Base-by-base conservation (phyloP, 2,888 invertebrate genomes). In the Sminthurides aquaticus region DNA sequence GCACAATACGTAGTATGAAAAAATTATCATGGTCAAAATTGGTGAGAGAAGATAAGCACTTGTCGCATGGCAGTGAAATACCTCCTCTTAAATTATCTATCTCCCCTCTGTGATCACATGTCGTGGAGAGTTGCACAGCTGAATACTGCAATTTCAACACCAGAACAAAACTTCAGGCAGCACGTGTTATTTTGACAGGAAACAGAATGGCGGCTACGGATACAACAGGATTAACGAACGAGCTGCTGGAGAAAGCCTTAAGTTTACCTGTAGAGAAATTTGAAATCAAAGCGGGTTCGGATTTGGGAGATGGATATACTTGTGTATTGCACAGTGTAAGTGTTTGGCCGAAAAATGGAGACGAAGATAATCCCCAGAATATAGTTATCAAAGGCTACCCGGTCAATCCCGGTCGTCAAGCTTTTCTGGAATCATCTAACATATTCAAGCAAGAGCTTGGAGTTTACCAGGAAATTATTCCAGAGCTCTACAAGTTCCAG, bases 301-400 rank as follows among this genome's bases (percentile, higher is more conserved):
- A 34, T 5, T 5, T 15, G 15, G 43, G 43, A 11, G 15, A 15
- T 34, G 43, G 43, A 15, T 34, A 34, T 15, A 34, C 15, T 5
- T 34, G 43, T 15, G 43, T 34, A 11, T 11, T 34, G 5, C 15
- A 11, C 43, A 34, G 43, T 15, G 43, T 34, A 5, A 15, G 8
- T 15, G 15, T 34, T 34, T 34, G 43, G 43, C 43, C 8, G 8
- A 34, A 34, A 15, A 3, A 55, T 55, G 24, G 25, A 3, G 18
- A 25, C 3, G 24, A 55, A 29, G n/a, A n/a, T n/a, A n/a, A n/a
- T n/a, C 29, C 57, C 15, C 2, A 20, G n/a, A 11, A 28, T 22
- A 3, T 28, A 2, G 57, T 57, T 29, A 28, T 57, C n/a, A 57
- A 57, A 22, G 26, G 57, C 22, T 57, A 57, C 20, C 57, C 57